phyloP scores from a whole-genome alignment of 1,140 invertebrate genomes.

The Vanessa atalanta region DNA sequence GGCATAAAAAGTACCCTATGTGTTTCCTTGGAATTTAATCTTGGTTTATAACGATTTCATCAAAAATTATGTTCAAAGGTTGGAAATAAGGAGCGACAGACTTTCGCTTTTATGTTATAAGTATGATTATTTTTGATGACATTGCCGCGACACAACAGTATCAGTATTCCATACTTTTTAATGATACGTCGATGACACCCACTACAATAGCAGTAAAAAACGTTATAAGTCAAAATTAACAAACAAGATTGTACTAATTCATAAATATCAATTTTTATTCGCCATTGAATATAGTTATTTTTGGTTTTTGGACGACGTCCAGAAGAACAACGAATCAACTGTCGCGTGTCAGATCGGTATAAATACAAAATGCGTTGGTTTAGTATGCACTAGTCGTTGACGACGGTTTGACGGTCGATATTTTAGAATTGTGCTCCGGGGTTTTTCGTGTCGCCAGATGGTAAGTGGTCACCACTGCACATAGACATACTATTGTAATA shows the following conservation, averaged over 20 bases:
- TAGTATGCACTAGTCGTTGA: background rate
- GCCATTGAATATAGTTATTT: conserved; percentile 32
- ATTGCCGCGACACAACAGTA: too few relatives aligned
- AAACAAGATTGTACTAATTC: conserved; percentile 23
- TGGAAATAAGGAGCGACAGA: too few relatives aligned
- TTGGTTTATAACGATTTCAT: too few relatives aligned
- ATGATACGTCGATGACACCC: background rate
- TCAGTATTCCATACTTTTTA: background rate
- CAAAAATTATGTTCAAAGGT: too few relatives aligned
- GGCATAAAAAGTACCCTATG: too few relatives aligned
- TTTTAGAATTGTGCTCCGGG: too few relatives aligned
- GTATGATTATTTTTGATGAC: too few relatives aligned
- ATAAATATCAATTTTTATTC: conserved; percentile 34
- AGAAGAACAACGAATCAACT: conserved; percentile 24
- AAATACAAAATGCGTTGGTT: background rate
- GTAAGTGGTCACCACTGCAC: too few relatives aligned
- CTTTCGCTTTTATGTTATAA: too few relatives aligned
- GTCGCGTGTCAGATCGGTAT: conserved; percentile 34
- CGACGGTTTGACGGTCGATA: background rate
- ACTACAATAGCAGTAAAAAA: background rate
- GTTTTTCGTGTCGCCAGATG: too few relatives aligned
- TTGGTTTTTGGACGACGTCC: conserved; percentile 33
- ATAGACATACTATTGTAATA: too few relatives aligned
- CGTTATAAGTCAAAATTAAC: background rate
- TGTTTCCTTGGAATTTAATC: too few relatives aligned